Conservation (phyloP, 2,797 vertebrate species). For the Hybognathus amarus region DNA sequence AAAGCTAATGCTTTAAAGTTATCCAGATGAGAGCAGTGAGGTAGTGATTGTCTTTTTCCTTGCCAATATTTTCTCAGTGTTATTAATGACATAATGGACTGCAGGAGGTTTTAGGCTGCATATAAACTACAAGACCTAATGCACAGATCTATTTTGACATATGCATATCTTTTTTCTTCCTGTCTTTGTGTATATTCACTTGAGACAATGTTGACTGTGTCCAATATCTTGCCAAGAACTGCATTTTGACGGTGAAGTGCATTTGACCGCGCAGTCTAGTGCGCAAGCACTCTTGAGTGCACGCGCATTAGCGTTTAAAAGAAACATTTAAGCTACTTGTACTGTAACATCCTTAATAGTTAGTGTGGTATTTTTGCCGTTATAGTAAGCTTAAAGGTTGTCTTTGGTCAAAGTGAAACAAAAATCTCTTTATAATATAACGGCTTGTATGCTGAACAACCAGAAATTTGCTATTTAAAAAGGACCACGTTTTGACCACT, state of each 20-base stretch:
- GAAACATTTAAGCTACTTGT: neutral
- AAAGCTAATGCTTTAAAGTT: neutral
- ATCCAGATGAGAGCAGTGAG: slow-evolving; percentile 11
- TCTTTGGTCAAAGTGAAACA: neutral
- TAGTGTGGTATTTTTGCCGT: neutral
- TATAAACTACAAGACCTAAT: neutral
- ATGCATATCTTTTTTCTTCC: neutral
- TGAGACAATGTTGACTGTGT: neutral
- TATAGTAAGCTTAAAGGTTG: neutral
- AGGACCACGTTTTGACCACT: neutral
- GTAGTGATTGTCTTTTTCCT: neutral
- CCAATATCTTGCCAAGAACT: neutral
- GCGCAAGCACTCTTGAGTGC: neutral
- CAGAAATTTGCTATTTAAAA: too few relatives aligned
- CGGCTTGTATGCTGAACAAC: neutral
- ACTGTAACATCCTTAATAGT: neutral
- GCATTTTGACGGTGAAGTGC: slow-evolving; percentile 10
- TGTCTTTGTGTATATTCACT: neutral
- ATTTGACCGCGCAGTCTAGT: neutral
- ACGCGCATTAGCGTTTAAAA: neutral
- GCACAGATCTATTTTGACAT: neutral
- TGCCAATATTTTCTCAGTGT: neutral
- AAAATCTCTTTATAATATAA: neutral
- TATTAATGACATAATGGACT: neutral
- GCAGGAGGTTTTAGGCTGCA: neutral